Percentiles rank a stretch among this genome's conserved stretches.
Conservation (phyloP, 2,113 vertebrate genomes). For the Gopherus flavomarginatus region DNA sequence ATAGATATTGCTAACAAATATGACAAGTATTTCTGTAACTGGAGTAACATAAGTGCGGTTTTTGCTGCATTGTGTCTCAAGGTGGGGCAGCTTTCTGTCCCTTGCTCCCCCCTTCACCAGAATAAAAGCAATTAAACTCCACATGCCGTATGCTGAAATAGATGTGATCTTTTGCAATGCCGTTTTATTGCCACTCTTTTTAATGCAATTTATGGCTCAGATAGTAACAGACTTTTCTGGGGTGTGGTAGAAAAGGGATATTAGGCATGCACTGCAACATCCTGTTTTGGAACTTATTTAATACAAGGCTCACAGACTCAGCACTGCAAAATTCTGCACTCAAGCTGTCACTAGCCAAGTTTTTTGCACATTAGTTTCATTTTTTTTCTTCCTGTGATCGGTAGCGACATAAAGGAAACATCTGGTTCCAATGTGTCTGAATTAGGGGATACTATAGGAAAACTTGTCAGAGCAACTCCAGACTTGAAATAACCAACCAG, state of each 20-base stretch:
- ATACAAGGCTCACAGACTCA: slow-evolving; percentile 32
- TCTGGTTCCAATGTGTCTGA: slow-evolving; percentile 41
- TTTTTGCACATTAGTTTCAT: slow-evolving; percentile 56
- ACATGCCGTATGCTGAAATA: background rate
- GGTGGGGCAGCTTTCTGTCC: slow-evolving; percentile 16
- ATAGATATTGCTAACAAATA: slow-evolving; percentile 33
- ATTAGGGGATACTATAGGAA: slow-evolving; percentile 6
- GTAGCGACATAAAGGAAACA: slow-evolving; percentile 64
- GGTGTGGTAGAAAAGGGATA: slow-evolving; percentile 70
- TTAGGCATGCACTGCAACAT: slow-evolving; percentile 68
- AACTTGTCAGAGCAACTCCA: background rate
- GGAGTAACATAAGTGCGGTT: slow-evolving; percentile 17
- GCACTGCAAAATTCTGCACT: slow-evolving; percentile 62
- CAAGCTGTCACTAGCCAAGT: slow-evolving; percentile 65
- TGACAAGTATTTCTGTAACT: slow-evolving; percentile 20
- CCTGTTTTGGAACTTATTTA: slow-evolving; percentile 69
- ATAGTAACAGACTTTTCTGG: slow-evolving; percentile 57
- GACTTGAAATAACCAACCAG: slow-evolving; percentile 8
- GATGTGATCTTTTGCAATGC: background rate
- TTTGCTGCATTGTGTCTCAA: background rate
- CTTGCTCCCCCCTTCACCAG: background rate
- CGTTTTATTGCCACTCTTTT: slow-evolving; percentile 22
- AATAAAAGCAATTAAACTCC: slow-evolving; percentile 4
- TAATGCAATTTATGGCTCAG: slow-evolving; percentile 41
- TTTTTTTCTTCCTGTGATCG: slow-evolving; percentile 34